Evolutionary conservation across 2,888 invertebrate genomes (phyloP), one percentile per base, ranked within the genome.

Genomic region (Lycia hirtaria): DNA sequence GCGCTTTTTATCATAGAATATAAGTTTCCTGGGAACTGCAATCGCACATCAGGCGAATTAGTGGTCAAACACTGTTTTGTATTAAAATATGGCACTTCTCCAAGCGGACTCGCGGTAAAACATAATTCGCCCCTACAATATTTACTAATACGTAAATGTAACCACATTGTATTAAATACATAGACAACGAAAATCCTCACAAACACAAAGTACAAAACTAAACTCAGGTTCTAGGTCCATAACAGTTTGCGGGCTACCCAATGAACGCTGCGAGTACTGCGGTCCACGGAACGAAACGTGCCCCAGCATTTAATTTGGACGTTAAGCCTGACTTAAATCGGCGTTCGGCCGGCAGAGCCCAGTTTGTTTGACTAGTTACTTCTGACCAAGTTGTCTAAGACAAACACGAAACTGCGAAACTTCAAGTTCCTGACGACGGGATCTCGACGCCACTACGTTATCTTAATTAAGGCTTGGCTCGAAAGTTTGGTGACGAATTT

Each of bases 401-500:
- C 83, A 88, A 89, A 88, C 83, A 86, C 74, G 77, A 80, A 85
- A 87, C 85, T 83, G 78, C 78, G 78, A 78, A 85, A 86, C 80
- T 88, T 78, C 61, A 68, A 76, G 75, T 71, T 72, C 72, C 62
- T 33, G 47, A 56, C 61, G 68, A 68, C 72, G 72, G 71, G 68
- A 63, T 69, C 75, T 70, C 64, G 71, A 75, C 80, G 74, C 77
- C 74, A 74, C 52, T 62, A 75, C 80, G 78, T 79, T 82, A 82
- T 86, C 86, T 87, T 87, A 86, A 87, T 87, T 86, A 83, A 85
- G 77, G 72, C 77, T 80, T 64, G 67, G 67, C 72, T 67, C 35
- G 53, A 67, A 79, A 85, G 75, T 80, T 85, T 35, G 65, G 75
- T 78, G 80, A 80, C 76, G 78, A 79, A 81, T 83, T 82, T 80